Evolutionary conservation across 2,888 invertebrate species (phyloP), one percentile per base, ranked within the genome.

Genomic region (Limnephilus marmoratus): DNA sequence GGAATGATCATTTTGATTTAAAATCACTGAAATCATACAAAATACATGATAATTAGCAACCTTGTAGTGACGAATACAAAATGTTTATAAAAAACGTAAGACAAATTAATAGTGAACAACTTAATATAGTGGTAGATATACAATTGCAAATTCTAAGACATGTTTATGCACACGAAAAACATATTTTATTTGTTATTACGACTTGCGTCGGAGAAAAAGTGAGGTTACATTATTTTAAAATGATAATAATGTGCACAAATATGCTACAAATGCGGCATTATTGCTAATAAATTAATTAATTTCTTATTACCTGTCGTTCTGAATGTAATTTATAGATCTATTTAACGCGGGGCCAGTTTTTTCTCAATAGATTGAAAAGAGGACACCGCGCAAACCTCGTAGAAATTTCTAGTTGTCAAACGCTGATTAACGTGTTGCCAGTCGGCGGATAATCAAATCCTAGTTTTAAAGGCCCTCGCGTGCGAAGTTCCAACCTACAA

Each of bases 1-100:
- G 99, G 99, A 94, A 99, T 99, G 94, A 99, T 99, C 99, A 99
- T 99, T 94, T 95, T 96, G 93, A 81, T 15, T 31, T 29, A 13
- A 91, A 81, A 87, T 29, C 2, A 31, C 37, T 41, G 41, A 82
- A 82, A 90, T 82, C 29, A 1, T 37, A n/a, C 68, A 89, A n/a
- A 81, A 37, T 81, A 80, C 37, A 37, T 37, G 37, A n/a, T n/a
- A n/a, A n/a, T 34, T 82, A 82, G 34, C 34, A 31, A 34, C 4
- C 34, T 5, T 34, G 34, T 34, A 15, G 15, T 13, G 12, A 15
- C 82, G 34, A 24, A 68, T 68, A 68, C 68, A n/a, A 68, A 68
- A 68, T 68, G n/a, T 0, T 5, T n/a, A 24, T 68, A 24, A 68
- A 68, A 24, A 68, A n/a, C n/a, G n/a, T n/a, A n/a, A n/a, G 68